Percentiles rank a stretch among this genome's conserved stretches.
Evolutionary conservation across 2,888 invertebrate species (phyloP).

Genomic region (Oxystoma pomonae): DNA sequence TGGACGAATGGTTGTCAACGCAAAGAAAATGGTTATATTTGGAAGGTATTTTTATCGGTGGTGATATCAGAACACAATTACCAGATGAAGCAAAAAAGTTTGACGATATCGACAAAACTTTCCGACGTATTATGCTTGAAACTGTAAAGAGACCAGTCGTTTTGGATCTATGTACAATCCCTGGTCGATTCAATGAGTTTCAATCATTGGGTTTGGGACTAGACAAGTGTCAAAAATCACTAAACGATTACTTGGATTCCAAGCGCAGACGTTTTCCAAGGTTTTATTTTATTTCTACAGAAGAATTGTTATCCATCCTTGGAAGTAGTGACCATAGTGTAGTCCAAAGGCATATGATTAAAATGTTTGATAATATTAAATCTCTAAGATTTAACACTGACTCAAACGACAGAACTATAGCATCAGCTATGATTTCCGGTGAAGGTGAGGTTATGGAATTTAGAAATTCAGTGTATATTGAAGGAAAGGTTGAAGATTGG

Average conservation of each 20-base stretch:
- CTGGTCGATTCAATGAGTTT: conserved; percentile 73
- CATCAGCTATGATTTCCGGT: conserved; percentile 80
- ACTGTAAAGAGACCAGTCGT: conserved; percentile 77
- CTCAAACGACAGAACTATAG: conserved; percentile 61
- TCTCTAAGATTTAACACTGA: conserved; percentile 66
- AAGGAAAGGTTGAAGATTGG: conserved; percentile 88
- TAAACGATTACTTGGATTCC: conserved; percentile 85
- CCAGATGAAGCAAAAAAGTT: conserved; percentile 90
- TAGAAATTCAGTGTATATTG: conserved; percentile 62
- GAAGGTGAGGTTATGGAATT: conserved; percentile 89
- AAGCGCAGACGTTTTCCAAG: conserved; percentile 85
- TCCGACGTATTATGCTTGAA: conserved; percentile 80
- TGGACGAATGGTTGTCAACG: conserved; percentile 82
- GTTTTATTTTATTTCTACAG: conserved; percentile 92
- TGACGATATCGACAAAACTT: conserved; percentile 80
- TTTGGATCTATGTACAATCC: conserved; percentile 70
- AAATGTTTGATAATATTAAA: conserved; percentile 92
- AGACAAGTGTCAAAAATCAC: conserved; percentile 86
- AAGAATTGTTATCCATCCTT: conserved; percentile 83
- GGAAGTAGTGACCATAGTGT: conserved; percentile 80
- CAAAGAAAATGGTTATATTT: conserved; percentile 90
- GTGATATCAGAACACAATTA: conserved; percentile 80
- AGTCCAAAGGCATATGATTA: conserved; percentile 91
- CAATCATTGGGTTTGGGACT: conserved; percentile 66
- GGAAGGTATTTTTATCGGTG: conserved; percentile 88